phyloP scores from a whole-genome alignment of 2,797 vertebrate species.

The Balearica regulorum region DNA sequence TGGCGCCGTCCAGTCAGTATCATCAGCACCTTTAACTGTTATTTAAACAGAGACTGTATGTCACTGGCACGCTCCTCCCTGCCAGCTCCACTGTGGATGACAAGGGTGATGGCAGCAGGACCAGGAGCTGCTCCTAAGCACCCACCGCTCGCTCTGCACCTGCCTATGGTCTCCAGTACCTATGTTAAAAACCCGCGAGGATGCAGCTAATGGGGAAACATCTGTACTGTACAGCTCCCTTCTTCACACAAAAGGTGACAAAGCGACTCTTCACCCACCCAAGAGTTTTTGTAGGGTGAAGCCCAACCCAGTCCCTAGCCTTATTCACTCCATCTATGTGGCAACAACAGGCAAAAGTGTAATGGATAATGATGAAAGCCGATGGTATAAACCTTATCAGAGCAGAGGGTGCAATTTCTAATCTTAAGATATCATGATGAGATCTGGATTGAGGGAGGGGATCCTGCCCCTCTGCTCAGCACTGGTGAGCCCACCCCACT shows the following conservation, averaged over 20 bases:
- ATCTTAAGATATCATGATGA: background rate
- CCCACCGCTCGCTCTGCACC: background rate
- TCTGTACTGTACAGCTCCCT: background rate
- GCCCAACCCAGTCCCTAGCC: background rate
- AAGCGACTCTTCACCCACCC: fast-evolving
- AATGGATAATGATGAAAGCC: background rate
- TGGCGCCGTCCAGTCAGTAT: background rate
- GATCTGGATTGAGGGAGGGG: background rate
- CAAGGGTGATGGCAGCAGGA: background rate
- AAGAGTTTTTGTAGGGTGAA: background rate
- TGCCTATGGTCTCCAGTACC: background rate
- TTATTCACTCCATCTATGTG: background rate
- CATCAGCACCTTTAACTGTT: background rate
- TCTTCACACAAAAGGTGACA: background rate
- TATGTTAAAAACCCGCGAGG: fast-evolving
- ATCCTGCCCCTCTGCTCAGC: background rate
- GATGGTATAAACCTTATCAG: background rate
- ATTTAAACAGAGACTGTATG: background rate
- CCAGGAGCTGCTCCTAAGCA: background rate
- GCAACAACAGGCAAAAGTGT: background rate
- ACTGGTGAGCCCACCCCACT: background rate
- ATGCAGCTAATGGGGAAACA: background rate
- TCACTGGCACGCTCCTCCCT: background rate
- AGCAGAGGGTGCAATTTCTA: background rate
- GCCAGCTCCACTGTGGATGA: background rate